Conservation (phyloP, 2,797 vertebrate species). For the Neostethus bicornis region DNA sequence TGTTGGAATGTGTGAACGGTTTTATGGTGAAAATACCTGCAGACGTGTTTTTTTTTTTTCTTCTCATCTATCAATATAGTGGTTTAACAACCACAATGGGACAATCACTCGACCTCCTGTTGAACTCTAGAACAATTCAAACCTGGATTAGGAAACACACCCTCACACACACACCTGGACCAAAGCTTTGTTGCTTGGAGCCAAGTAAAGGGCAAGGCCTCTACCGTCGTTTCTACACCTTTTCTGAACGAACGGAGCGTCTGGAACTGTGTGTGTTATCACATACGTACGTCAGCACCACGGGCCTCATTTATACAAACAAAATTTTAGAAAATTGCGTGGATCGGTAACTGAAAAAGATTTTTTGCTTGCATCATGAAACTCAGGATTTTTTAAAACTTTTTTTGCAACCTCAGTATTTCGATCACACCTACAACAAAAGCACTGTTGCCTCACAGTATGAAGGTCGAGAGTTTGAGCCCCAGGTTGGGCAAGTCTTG, state of each 20-base stretch:
- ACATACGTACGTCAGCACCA: too few species aligned
- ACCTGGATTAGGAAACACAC: conserved; percentile 63
- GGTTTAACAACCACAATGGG: conserved; percentile 48
- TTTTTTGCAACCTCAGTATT: too few species aligned
- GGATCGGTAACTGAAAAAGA: too few species aligned
- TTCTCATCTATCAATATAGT: conserved; percentile 27
- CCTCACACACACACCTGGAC: conserved; percentile 47
- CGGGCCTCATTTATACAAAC: too few species aligned
- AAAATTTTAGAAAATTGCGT: too few species aligned
- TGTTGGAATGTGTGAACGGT: conserved; percentile 5
- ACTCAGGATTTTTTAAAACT: too few species aligned
- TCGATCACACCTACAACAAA: too few species aligned
- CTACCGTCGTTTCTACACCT: conserved; percentile 67
- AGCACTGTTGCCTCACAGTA: too few species aligned
- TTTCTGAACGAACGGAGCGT: conserved; percentile 64
- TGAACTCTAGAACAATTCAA: conserved; percentile 69
- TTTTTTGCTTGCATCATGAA: too few species aligned
- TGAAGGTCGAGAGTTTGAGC: too few species aligned
- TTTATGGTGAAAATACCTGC: conserved; percentile 24
- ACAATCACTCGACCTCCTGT: conserved; percentile 57
- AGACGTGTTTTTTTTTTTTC: conserved; percentile 14
- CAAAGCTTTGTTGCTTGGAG: conserved; percentile 64
- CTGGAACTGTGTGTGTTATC: conserved; percentile 27
- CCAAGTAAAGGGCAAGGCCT: conserved; percentile 55
- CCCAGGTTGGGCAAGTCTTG: too few species aligned